A percentile compares a stretch with the other conserved stretches of the same genome.
phyloP scores from a whole-genome alignment of 2,888 invertebrate genomes.

The Euproctis similis region DNA sequence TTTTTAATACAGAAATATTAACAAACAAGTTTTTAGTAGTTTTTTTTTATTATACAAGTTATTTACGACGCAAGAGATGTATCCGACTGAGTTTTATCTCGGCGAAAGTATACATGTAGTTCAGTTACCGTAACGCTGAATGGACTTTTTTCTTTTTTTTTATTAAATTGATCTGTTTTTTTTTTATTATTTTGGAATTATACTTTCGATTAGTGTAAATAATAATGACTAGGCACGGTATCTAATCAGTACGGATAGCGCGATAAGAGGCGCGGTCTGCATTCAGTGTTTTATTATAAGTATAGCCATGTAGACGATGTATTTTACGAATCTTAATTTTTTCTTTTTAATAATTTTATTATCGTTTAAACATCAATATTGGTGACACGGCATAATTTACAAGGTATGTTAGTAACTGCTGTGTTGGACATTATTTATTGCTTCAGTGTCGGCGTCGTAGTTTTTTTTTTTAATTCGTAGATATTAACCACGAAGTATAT shows the following conservation, averaged over 20 bases:
- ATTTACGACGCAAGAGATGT: no score
- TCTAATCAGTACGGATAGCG: constrained; percentile 59
- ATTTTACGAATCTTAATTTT: constrained; percentile 19
- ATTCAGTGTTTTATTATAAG: constrained; percentile 48
- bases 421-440: no score
- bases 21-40: constrained; percentile 4
- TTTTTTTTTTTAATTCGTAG: no score
- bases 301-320: constrained; percentile 33
- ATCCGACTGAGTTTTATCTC: constrained; percentile 5
- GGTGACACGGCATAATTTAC: constrained; percentile 12
- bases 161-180: no score
- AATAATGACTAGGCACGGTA: constrained; percentile 56
- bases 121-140: constrained; percentile 4
- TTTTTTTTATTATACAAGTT: constrained; percentile 4
- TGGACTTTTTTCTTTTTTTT: no score
- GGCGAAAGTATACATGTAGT: constrained; percentile 18
- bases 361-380: constrained; percentile 14
- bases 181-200: no score
- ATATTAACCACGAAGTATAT: no score
- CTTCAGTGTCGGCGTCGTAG: no score
- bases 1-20: no score
- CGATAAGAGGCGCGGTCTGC: constrained; percentile 43
- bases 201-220: constrained; percentile 54
- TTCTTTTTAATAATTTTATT: constrained; percentile 1
- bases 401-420: constrained; percentile 13